Evolutionary conservation across 2,888 invertebrate genomes (phyloP), one percentile per base, ranked within the genome.

Genomic region (Ernsta delagoae): DNA sequence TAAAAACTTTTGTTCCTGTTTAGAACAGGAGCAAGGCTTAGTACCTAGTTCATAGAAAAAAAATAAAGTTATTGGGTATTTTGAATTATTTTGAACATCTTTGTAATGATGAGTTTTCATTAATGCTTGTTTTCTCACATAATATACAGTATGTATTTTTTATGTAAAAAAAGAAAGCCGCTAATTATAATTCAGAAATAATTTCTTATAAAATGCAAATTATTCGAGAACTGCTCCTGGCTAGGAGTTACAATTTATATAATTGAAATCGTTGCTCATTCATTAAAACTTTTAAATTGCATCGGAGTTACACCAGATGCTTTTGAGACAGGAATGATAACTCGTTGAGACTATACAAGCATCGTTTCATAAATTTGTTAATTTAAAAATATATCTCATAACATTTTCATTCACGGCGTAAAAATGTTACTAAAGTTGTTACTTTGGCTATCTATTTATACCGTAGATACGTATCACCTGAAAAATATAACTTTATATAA

Each of bases 211-310:
- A 50, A 62, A 62, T 45, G 16, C 4, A 45, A 67, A 24, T 61
- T 24, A 45, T 53, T 16, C 16, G 3, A 8, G 43, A 56, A 57
- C 31, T 43, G 41, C 59, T 24, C 59, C 12, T 48, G 56, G 50
- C 11, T 24, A 59, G 48, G 39, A 62, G 31, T 62, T 63, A 59
- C 39, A 7, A 45, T 50, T 31, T 56, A 12, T 36, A 31, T 63
- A 63, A 59, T 59, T 63, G 50, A 59, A 69, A 69, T 59, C 50
- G 63, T 69, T 59, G 62, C 57, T 39, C 57, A 68, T 69, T 69
- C 57, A 69, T 69, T 69, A 69, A 69, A 69, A 69, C 59, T 69
- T 69, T 69, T 56, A 63, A 59, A 62, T 59, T 63, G 57, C 63
- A 62, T 54, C 45, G 48, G 36, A 50, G 43, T 68, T 57, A 62